Percentiles rank a stretch among this genome's conserved stretches.
Evolutionary conservation across 37 sponge, comb jelly and placozoan genomes (phyloP).

Genomic region (Geodia barretti): DNA sequence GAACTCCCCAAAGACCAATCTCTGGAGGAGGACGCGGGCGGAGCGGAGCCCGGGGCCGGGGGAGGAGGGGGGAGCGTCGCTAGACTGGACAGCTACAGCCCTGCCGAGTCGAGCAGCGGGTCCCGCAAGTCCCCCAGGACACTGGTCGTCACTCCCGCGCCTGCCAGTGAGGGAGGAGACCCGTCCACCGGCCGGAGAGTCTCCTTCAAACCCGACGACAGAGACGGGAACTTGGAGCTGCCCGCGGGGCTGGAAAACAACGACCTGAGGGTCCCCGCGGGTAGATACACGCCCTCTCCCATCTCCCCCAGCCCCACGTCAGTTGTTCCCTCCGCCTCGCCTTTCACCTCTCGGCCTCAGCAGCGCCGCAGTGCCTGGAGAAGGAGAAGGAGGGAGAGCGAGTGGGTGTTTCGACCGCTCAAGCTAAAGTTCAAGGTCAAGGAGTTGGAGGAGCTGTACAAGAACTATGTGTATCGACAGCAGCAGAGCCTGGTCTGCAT

Average conservation of each 20-base stretch:
- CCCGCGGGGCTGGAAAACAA: not conserved
- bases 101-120: no score
- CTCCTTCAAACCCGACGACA: not conserved
- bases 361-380: not conserved
- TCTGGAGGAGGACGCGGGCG: no score
- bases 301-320: not conserved
- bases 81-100: no score
- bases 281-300: not conserved
- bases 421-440: slow-evolving; percentile 56
- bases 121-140: no score
- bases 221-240: not conserved
- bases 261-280: not conserved
- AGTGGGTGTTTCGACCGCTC: slow-evolving; percentile 52
- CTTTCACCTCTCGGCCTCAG: not conserved
- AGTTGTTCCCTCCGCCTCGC: not conserved
- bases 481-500: slow-evolving; percentile 21
- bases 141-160: no score
- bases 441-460: slow-evolving; percentile 56
- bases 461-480: slow-evolving; percentile 24
- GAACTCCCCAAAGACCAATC: no score
- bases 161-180: not conserved
- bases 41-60: no score
- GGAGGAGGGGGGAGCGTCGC: no score
- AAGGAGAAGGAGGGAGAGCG: slow-evolving; percentile 16
- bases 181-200: not conserved